These are phyloP conservation scores for Drosophila bifasciata DNA, from an alignment of 1,140 invertebrate genomes.

Conservation along the genomic window DNA sequence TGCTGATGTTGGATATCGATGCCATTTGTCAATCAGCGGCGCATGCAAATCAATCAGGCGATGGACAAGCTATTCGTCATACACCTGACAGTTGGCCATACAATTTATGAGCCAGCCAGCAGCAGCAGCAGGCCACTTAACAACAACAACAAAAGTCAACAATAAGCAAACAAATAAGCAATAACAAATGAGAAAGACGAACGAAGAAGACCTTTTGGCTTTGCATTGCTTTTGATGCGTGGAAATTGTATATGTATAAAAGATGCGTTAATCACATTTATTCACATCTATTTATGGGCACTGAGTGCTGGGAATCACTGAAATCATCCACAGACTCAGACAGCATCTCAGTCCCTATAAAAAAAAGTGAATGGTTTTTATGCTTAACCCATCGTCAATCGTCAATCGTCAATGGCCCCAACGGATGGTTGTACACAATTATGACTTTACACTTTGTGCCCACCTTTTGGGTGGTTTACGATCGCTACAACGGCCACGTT, in stretches of 20 bases:
- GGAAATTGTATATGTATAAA: slow-evolving; percentile 23
- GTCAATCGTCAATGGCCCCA: slow-evolving; percentile 48
- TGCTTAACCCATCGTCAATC: slow-evolving; percentile 66
- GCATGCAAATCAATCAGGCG: slow-evolving; percentile 67
- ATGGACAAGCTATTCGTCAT: slow-evolving; percentile 69
- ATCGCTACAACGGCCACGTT: slow-evolving; percentile 35
- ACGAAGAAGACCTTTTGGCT: background rate
- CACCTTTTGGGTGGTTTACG: slow-evolving; percentile 71
- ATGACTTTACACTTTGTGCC: slow-evolving; percentile 64
- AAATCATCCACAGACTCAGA: slow-evolving; percentile 29
- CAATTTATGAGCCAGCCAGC: slow-evolving; percentile 69
- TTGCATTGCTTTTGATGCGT: slow-evolving; percentile 45
- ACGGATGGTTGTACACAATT: slow-evolving; percentile 54
- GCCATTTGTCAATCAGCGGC: slow-evolving; percentile 54
- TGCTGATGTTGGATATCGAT: slow-evolving; percentile 41
- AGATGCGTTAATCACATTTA: slow-evolving; percentile 75
- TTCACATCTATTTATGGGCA: slow-evolving; percentile 67
- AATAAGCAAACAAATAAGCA: slow-evolving; percentile 26
- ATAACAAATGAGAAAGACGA: slow-evolving; percentile 21
- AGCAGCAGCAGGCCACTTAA: slow-evolving; percentile 60
- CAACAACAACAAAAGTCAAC: slow-evolving; percentile 28
- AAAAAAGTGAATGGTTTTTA: slow-evolving; percentile 79
- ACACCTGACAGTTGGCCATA: slow-evolving; percentile 62
- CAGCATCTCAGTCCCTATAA: slow-evolving; percentile 4
- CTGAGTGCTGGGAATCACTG: slow-evolving; percentile 47